phyloP scores from a whole-genome alignment of 1,140 invertebrate species.

The Sarcophaga peregrina region DNA sequence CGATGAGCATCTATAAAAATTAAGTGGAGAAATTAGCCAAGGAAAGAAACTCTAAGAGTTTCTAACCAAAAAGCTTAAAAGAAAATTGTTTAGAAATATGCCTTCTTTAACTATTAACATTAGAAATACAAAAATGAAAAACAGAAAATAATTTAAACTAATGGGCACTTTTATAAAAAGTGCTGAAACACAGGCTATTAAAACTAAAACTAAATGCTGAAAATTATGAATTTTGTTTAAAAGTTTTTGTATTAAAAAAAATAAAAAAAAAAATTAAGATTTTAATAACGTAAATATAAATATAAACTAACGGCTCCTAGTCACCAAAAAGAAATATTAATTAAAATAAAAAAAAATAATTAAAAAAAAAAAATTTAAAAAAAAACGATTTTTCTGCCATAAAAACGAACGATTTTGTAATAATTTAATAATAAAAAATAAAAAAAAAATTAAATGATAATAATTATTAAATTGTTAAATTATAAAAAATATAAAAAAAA shows the following conservation, averaged over 20 bases:
- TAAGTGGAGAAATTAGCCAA: background rate
- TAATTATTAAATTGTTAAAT: background rate
- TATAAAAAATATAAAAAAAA: background rate
- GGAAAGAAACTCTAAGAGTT: background rate
- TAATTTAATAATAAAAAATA: background rate
- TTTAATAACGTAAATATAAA: too few species aligned
- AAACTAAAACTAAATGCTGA: background rate
- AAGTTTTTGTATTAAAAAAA: background rate
- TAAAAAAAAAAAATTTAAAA: background rate
- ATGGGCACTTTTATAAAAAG: background rate
- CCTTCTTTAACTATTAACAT: conserved; percentile 24
- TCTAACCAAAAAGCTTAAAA: background rate
- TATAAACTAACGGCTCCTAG: conserved; percentile 37
- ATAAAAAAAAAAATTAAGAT: too few species aligned
- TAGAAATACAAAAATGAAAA: background rate
- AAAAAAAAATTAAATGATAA: background rate
- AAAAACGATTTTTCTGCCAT: conserved; percentile 38
- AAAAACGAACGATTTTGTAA: conserved; percentile 22
- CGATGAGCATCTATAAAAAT: conserved; percentile 71
- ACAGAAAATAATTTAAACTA: background rate
- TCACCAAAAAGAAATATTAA: conserved; percentile 15
- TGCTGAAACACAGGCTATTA: background rate
- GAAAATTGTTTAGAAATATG: background rate
- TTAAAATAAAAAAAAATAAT: background rate
- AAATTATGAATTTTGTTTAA: background rate